phyloP scores from a whole-genome alignment of 2,113 vertebrate species.

The Ptilonorhynchus violaceus region DNA sequence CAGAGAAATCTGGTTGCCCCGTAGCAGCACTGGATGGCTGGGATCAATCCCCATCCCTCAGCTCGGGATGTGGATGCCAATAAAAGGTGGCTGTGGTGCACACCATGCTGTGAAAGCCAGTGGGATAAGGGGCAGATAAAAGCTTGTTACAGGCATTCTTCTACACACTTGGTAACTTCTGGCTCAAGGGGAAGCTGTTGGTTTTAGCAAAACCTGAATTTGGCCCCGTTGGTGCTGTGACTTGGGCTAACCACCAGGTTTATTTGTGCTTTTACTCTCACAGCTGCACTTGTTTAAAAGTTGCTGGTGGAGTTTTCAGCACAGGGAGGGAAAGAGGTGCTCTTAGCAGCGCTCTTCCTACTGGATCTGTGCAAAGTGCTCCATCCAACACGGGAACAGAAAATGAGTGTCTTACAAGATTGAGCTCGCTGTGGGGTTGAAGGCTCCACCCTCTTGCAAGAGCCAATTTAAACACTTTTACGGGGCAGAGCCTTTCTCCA shows the following conservation, averaged over 20 bases:
- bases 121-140: background rate
- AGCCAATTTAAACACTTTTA: conserved; percentile 6
- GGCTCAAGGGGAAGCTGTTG: background rate
- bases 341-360: accelerated
- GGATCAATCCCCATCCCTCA: background rate
- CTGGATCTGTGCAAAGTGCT: background rate
- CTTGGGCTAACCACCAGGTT: background rate
- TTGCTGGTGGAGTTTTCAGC: background rate
- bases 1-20: background rate
- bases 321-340: background rate
- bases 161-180: background rate
- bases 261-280: background rate
- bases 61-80: accelerated
- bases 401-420: background rate
- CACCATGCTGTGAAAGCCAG: too few species aligned
- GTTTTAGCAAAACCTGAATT: background rate
- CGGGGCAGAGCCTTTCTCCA: background rate
- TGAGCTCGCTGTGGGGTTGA: background rate
- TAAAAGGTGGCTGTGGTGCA: background rate
- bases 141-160: background rate
- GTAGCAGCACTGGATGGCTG: background rate
- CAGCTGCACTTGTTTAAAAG: background rate
- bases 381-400: background rate
- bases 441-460: background rate
- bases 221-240: background rate